Evolutionary conservation across 2,797 vertebrate species (phyloP).

Genomic region (Poeciliopsis presidionis): DNA sequence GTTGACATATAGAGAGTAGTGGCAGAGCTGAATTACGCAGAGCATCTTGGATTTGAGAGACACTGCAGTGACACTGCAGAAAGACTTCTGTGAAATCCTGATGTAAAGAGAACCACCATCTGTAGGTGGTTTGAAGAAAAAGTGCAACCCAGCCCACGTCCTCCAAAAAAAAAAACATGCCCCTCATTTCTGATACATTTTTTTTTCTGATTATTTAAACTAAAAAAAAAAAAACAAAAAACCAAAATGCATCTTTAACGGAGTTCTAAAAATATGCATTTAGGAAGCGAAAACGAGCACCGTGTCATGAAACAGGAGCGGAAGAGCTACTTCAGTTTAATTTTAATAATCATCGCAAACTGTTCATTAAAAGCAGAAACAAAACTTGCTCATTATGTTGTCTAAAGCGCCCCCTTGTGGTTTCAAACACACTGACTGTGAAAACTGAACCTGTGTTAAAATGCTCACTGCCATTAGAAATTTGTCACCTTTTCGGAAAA

Average conservation of each 20-base stretch:
- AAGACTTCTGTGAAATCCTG: slow-evolving; percentile 8
- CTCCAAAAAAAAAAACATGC: neutral
- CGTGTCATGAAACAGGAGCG: neutral
- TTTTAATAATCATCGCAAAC: neutral
- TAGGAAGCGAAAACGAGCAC: neutral
- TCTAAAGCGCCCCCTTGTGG: slow-evolving; percentile 66
- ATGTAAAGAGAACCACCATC: neutral
- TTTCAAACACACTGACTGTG: neutral
- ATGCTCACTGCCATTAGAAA: neutral
- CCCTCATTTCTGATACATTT: no score
- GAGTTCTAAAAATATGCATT: no score
- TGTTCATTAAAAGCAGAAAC: slow-evolving; percentile 3
- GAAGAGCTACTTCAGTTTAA: neutral
- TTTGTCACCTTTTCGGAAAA: neutral
- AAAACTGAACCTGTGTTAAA: neutral
- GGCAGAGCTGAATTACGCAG: slow-evolving; percentile 24
- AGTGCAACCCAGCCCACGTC: neutral
- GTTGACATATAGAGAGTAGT: slow-evolving; percentile 9
- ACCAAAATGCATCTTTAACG: neutral
- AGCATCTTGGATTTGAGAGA: slow-evolving; percentile 19
- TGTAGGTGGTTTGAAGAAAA: slow-evolving; percentile 30
- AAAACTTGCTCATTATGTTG: slow-evolving; percentile 20
- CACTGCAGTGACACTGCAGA: slow-evolving; percentile 8
- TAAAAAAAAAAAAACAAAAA: no score
- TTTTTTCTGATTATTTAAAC: neutral